Percentiles rank a stretch among this genome's conserved stretches.
phyloP scores from a whole-genome alignment of 2,113 vertebrate genomes.

The Picathartes gymnocephalus region DNA sequence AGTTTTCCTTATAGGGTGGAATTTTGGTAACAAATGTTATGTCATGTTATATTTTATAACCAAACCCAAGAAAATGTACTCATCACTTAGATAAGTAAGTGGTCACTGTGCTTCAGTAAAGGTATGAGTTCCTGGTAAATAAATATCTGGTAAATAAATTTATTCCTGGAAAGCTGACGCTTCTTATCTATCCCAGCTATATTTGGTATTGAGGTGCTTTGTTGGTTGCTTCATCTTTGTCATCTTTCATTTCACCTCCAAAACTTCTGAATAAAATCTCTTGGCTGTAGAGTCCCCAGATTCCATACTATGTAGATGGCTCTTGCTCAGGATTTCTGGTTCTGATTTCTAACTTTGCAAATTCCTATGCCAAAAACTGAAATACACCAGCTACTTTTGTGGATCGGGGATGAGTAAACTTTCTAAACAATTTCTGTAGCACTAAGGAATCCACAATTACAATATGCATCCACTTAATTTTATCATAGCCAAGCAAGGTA shows the following conservation, averaged over 20 bases:
- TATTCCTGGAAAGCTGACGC: neutral
- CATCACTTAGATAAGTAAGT: neutral
- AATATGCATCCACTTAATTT: neutral
- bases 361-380: neutral
- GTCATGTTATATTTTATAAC: neutral
- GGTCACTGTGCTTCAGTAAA: neutral
- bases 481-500: neutral
- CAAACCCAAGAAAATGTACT: neutral
- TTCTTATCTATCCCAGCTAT: neutral
- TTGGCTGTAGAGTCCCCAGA: neutral
- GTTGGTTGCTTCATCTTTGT: neutral
- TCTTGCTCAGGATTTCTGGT: neutral
- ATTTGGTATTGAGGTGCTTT: neutral
- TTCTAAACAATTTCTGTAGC: neutral
- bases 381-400: neutral
- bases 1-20: neutral
- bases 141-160: neutral
- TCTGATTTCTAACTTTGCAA: neutral
- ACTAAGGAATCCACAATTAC: neutral
- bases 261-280: neutral
- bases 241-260: neutral
- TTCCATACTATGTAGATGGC: neutral
- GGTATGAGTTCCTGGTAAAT: neutral
- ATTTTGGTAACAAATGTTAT: accelerated
- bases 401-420: neutral